Percentiles rank a stretch among this genome's conserved stretches.
These are phyloP conservation scores for Sebastes itinus DNA, from an alignment of 2,797 vertebrate species.

Conservation along the genomic window DNA sequence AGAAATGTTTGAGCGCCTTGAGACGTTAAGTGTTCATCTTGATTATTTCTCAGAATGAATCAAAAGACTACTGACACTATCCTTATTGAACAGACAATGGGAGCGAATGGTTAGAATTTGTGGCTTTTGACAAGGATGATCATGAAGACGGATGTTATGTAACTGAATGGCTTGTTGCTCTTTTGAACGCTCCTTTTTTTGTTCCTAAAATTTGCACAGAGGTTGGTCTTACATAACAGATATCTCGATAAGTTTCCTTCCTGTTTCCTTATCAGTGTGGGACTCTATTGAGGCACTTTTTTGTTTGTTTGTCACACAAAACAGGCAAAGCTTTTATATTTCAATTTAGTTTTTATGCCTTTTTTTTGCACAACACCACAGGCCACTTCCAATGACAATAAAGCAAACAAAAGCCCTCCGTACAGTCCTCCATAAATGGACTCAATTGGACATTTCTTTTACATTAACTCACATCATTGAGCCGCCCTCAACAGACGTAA, in stretches of 20 bases:
- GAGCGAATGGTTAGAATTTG: neutral
- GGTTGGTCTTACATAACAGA: neutral
- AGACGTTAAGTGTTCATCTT: neutral
- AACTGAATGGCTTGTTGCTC: constrained; percentile 10
- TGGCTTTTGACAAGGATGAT: neutral
- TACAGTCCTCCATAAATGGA: constrained; percentile 1
- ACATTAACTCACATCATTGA: neutral
- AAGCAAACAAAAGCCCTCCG: neutral
- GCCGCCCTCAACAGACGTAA: neutral
- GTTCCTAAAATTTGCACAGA: neutral
- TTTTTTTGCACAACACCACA: neutral
- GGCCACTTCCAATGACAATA: neutral
- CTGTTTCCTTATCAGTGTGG: neutral
- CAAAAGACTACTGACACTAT: constrained; percentile 1
- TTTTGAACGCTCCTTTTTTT: neutral
- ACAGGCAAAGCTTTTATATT: neutral
- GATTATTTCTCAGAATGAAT: neutral
- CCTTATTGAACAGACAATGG: neutral
- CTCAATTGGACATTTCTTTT: neutral
- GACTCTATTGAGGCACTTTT: neutral
- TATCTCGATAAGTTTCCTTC: constrained; percentile 5
- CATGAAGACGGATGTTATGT: neutral
- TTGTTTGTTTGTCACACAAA: neutral
- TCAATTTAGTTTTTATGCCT: neutral
- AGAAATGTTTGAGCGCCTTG: neutral